phyloP scores from a whole-genome alignment of 2,797 vertebrate genomes.

The Calcarius lapponicus region DNA sequence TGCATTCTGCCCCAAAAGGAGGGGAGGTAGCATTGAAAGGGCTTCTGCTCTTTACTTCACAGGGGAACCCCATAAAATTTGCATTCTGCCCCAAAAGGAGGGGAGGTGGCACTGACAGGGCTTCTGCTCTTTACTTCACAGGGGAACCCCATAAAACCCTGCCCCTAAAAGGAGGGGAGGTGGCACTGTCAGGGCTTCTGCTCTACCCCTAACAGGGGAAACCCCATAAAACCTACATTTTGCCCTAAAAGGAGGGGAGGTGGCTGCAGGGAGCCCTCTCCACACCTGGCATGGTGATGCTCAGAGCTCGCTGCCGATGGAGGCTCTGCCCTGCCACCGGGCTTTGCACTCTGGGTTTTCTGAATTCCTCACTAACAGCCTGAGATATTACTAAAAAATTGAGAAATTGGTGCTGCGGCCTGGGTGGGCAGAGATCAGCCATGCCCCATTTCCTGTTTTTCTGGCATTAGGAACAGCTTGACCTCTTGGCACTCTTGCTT shows the following conservation, averaged over 20 bases:
- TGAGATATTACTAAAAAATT: neutral
- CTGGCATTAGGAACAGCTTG: neutral
- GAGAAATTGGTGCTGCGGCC: neutral
- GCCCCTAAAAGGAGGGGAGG: too few relatives aligned
- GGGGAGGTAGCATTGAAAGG: too few relatives aligned
- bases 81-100: too few relatives aligned
- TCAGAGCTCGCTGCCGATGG: rapidly evolving
- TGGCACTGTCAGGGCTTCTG: neutral
- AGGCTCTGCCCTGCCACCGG: neutral
- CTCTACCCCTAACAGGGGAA: rapidly evolving
- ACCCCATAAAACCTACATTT: rapidly evolving
- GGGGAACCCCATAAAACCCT: neutral
- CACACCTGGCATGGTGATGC: rapidly evolving
- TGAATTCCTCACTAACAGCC: neutral
- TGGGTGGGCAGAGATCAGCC: neutral
- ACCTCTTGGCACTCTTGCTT: neutral
- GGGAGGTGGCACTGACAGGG: too few relatives aligned
- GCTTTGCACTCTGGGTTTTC: neutral
- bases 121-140: too few relatives aligned
- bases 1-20: too few relatives aligned
- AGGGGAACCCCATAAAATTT: too few relatives aligned
- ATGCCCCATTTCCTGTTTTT: neutral
- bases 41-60: too few relatives aligned
- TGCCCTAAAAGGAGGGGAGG: neutral
- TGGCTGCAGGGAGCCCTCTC: rapidly evolving